phyloP scores from a whole-genome alignment of 2,888 invertebrate species.

The Harmothoe impar region DNA sequence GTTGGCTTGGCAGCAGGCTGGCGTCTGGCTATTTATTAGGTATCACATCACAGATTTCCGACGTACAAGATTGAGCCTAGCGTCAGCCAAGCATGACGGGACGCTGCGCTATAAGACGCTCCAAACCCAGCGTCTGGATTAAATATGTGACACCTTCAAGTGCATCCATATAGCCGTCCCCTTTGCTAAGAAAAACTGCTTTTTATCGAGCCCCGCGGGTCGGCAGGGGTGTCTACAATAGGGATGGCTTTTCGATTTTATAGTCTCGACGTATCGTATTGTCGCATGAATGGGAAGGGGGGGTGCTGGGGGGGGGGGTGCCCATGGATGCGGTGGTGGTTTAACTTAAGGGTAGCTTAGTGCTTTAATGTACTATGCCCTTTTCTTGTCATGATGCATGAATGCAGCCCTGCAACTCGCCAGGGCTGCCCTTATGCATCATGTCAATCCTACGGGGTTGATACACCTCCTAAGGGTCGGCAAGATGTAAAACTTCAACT shows the following conservation, averaged over 20 bases:
- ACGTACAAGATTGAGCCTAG: background rate
- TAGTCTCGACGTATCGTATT: conserved; percentile 20
- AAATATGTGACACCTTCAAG: conserved; percentile 55
- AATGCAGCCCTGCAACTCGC: too few relatives aligned
- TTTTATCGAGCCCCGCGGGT: conserved; percentile 1
- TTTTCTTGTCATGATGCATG: too few relatives aligned
- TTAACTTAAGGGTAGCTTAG: too few relatives aligned
- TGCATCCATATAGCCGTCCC: background rate
- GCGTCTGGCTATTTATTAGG: conserved; percentile 45
- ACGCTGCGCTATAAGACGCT: background rate
- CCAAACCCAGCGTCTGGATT: background rate
- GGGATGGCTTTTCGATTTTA: conserved; percentile 45
- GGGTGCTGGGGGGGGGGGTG: conserved; percentile 8
- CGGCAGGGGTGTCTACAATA: background rate
- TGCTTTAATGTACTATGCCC: too few relatives aligned
- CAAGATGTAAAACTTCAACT: too few relatives aligned
- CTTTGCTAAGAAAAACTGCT: conserved; percentile 7
- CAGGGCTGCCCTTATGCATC: too few relatives aligned
- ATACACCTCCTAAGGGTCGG: too few relatives aligned
- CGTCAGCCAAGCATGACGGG: background rate
- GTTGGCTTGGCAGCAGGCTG: background rate
- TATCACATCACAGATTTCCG: conserved; percentile 52
- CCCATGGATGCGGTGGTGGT: background rate
- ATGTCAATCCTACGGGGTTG: too few relatives aligned
- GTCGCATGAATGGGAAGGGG: conserved; percentile 9